Evolutionary conservation across 2,113 vertebrate genomes (phyloP).

Genomic region (Fukomys damarensis): DNA sequence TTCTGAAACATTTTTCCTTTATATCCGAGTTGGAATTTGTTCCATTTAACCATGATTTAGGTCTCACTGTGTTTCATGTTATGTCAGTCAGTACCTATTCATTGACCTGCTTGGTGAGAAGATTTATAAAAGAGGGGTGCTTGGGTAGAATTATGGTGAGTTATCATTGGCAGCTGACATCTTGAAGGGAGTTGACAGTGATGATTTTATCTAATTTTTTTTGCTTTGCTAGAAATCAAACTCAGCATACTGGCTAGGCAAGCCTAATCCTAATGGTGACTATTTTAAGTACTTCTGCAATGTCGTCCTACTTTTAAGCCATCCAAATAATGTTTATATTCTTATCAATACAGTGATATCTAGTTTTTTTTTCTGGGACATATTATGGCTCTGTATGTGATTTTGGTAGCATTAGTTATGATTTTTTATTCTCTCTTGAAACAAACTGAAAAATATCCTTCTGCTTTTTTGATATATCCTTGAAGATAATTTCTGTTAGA

Average conservation of each 20-base stretch:
- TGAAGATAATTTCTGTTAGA: neutral
- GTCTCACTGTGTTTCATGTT: neutral
- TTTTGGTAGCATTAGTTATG: neutral
- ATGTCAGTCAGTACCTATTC: neutral
- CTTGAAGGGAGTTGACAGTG: neutral
- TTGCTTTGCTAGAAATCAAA: neutral
- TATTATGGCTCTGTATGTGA: neutral
- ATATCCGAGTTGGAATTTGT: neutral
- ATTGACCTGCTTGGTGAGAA: neutral
- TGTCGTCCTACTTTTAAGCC: neutral
- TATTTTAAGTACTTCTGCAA: neutral
- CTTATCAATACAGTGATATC: neutral
- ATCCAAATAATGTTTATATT: neutral
- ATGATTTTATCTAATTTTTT: neutral
- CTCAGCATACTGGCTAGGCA: neutral
- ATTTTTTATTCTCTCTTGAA: neutral
- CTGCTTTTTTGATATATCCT: neutral
- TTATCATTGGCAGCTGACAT: neutral
- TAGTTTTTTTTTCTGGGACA: neutral
- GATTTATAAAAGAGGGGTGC: neutral
- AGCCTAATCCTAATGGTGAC: neutral
- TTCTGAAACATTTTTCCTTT: neutral
- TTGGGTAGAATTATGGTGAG: neutral
- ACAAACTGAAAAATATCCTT: neutral
- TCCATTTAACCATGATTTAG: neutral